These are phyloP conservation scores for Ammospiza nelsoni DNA, from an alignment of 2,113 vertebrate species.

Conservation along the genomic window DNA sequence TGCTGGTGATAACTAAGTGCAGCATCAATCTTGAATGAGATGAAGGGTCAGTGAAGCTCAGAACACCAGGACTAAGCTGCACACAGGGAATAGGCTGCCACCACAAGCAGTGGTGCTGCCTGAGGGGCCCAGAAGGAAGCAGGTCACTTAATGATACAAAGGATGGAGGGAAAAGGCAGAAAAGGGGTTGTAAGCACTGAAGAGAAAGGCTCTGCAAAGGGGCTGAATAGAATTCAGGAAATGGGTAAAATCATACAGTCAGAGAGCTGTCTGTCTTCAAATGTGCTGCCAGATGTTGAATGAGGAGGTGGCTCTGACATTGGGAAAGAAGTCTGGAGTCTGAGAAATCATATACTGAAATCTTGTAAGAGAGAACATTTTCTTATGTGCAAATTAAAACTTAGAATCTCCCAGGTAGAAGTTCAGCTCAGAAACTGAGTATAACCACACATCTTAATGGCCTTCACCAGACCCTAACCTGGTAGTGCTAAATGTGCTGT, in stretches of 20 bases:
- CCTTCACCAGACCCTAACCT: background rate
- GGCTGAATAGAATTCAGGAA: background rate
- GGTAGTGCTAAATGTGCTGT: background rate
- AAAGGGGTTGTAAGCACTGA: background rate
- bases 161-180: background rate
- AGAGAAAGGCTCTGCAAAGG: background rate
- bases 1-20: background rate
- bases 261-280: background rate
- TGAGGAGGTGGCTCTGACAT: background rate
- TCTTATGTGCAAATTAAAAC: background rate
- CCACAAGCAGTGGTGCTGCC: accelerated
- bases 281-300: background rate
- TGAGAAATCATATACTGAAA: background rate
- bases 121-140: background rate
- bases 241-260: background rate
- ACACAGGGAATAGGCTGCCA: background rate
- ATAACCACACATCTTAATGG: background rate
- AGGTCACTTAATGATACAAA: accelerated
- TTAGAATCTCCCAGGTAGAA: background rate
- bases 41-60: background rate
- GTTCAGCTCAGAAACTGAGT: background rate
- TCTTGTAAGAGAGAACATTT: background rate
- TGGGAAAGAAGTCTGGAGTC: background rate
- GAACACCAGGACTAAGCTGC: background rate
- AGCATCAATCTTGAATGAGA: background rate